phyloP scores from a whole-genome alignment of 2,888 invertebrate species.

The Bellardia pandia region DNA sequence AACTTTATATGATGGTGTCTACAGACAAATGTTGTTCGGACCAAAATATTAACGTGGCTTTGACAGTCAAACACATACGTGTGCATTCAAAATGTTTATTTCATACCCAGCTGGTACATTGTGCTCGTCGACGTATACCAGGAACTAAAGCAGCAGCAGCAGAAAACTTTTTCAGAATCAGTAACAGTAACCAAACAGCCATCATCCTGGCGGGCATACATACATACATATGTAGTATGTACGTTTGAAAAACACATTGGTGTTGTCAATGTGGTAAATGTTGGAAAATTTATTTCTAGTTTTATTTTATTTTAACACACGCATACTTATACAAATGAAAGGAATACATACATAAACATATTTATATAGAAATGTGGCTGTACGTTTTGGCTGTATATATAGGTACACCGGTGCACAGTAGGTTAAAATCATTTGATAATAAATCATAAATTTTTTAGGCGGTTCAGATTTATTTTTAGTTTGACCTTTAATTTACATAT shows the following conservation, averaged over 20 bases:
- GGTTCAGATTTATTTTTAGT: too few species aligned
- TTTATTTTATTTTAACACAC: too few species aligned
- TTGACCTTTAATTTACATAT: too few species aligned
- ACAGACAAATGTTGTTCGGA: conserved; percentile 14
- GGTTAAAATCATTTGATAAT: too few species aligned
- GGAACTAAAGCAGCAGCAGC: conserved; percentile 20
- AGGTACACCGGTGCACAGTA: not conserved
- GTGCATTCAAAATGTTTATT: conserved; percentile 38
- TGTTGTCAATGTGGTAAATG: conserved; percentile 66
- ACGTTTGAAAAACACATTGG: conserved; percentile 39
- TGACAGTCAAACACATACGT: conserved; percentile 47
- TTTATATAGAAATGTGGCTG: not conserved
- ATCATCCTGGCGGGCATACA: conserved; percentile 8
- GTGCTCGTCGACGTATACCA: not conserved
- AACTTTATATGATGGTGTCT: not conserved
- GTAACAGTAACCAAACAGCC: conserved; percentile 35
- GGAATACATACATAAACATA: not conserved
- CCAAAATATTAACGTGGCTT: conserved; percentile 45
- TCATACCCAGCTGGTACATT: conserved; percentile 21
- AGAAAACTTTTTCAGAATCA: conserved; percentile 25
- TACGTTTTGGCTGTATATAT: not conserved
- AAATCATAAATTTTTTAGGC: too few species aligned
- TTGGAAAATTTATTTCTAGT: conserved; percentile 60
- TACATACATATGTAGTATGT: too few species aligned
- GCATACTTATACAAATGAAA: too few species aligned